These are phyloP conservation scores for Illadopsis cleaveri DNA, from an alignment of 2,113 vertebrate species.

Conservation along the genomic window DNA sequence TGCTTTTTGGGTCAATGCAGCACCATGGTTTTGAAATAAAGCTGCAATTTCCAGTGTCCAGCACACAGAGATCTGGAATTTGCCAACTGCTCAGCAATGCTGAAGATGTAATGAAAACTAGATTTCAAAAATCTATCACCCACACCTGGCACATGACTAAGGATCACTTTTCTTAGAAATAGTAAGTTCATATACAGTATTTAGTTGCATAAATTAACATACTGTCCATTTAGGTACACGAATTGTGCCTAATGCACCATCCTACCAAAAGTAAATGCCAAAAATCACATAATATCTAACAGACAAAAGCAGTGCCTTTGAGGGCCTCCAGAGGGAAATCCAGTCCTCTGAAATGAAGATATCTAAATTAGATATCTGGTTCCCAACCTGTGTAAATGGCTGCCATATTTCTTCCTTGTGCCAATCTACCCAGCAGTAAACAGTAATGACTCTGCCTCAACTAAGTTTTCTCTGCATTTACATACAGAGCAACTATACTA, in stretches of 20 bases:
- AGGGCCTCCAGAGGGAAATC: neutral
- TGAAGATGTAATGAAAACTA: neutral
- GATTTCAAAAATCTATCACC: neutral
- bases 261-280: neutral
- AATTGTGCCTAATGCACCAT: neutral
- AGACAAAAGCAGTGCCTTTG: neutral
- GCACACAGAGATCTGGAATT: neutral
- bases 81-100: accelerated
- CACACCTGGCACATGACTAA: neutral
- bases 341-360: neutral
- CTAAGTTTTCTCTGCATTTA: neutral
- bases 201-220: neutral
- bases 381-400: neutral
- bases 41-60: neutral
- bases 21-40: neutral
- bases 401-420: neutral
- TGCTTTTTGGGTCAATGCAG: neutral
- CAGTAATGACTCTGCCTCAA: neutral
- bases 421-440: neutral
- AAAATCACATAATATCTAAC: neutral
- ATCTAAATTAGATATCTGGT: neutral
- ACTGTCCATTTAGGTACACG: neutral
- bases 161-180: neutral
- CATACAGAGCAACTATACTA: neutral
- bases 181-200: neutral